Percentiles rank a stretch among this genome's conserved stretches.
Evolutionary conservation across 2,113 vertebrate genomes (phyloP).

Genomic region (Sturnira hondurensis): DNA sequence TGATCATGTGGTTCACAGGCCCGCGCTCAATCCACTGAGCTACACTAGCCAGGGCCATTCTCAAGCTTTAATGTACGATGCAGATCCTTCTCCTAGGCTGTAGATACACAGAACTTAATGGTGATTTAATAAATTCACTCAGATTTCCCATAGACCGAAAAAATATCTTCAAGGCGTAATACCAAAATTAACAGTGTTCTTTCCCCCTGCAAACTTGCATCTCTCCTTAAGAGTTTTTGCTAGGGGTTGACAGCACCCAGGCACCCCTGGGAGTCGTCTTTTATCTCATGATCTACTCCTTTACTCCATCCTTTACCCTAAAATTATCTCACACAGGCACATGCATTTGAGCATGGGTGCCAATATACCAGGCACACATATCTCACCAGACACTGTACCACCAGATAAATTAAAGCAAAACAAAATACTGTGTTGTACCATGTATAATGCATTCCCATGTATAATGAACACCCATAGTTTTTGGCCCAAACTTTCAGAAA

Average conservation of each 20-base stretch:
- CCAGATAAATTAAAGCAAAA: background rate
- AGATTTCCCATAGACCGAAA: background rate
- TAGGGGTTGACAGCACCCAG: background rate
- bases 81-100: background rate
- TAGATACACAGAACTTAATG: background rate
- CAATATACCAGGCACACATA: background rate
- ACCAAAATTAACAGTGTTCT: background rate
- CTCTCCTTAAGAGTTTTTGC: background rate
- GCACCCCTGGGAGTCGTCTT: background rate
- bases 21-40: too few relatives aligned
- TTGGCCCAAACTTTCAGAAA: too few relatives aligned
- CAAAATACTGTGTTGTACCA: background rate
- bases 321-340: background rate
- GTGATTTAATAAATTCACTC: background rate
- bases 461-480: too few relatives aligned
- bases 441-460: too few relatives aligned
- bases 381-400: background rate
- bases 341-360: background rate
- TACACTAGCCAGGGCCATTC: too few relatives aligned
- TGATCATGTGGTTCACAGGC: too few relatives aligned
- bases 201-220: background rate
- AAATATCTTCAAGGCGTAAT: background rate
- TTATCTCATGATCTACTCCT: background rate
- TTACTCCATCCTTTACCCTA: background rate
- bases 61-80: background rate